These are phyloP conservation scores for Nothoprocta pentlandii DNA, from an alignment of 2,113 vertebrate species.

Conservation along the genomic window DNA sequence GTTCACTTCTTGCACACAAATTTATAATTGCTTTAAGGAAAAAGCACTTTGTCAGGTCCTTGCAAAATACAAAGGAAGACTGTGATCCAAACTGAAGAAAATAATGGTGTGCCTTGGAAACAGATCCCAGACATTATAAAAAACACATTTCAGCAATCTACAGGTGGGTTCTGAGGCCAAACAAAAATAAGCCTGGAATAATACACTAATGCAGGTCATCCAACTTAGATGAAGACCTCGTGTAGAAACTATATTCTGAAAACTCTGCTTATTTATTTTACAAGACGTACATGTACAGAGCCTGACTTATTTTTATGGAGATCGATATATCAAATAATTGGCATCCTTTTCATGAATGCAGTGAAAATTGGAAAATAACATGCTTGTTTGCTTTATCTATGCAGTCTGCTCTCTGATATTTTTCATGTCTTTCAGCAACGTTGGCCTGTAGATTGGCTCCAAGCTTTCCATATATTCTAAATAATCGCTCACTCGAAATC, in stretches of 20 bases:
- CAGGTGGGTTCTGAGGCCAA: conserved; percentile 4
- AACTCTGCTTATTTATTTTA: conserved; percentile 20
- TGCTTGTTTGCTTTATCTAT: conserved; percentile 34
- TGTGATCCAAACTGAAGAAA: not conserved
- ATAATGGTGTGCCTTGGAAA: not conserved
- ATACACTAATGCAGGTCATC: conserved; percentile 1
- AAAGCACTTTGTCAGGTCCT: not conserved
- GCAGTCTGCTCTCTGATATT: conserved; percentile 69
- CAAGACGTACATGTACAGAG: conserved; percentile 19
- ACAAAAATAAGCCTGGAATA: conserved; percentile 17
- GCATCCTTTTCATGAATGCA: conserved; percentile 36
- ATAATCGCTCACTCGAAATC: conserved; percentile 88
- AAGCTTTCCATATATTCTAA: conserved; percentile 90
- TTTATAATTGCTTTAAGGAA: not conserved
- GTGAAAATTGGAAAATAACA: conserved; percentile 17
- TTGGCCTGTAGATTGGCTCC: conserved; percentile 84
- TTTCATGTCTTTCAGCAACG: conserved; percentile 88
- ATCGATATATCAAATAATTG: not conserved
- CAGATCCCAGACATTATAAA: not conserved
- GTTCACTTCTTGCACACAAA: not conserved
- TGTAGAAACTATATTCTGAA: conserved; percentile 33
- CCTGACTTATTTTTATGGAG: not conserved
- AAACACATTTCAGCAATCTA: not conserved
- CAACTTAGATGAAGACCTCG: not conserved
- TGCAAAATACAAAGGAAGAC: not conserved